Percentiles rank a stretch among this genome's conserved stretches.
Evolutionary conservation across 2,113 vertebrate genomes (phyloP).

Genomic region (Marcusenius ussheri): DNA sequence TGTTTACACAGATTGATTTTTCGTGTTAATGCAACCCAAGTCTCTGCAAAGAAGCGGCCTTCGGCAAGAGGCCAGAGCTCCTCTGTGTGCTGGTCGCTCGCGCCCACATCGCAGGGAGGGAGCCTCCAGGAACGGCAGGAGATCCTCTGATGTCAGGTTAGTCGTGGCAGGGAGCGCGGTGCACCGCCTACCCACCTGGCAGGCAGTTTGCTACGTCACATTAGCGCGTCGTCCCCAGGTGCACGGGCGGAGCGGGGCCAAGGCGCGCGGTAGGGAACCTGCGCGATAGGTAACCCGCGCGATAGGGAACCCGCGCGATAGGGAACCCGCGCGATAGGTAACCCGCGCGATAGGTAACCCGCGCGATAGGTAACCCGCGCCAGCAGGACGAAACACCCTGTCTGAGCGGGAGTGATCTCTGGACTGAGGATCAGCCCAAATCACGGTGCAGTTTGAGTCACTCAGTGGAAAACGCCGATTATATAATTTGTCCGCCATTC

Average conservation of each 20-base stretch:
- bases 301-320: conserved; percentile 24
- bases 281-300: too few species aligned
- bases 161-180: neutral
- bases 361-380: conserved; percentile 42
- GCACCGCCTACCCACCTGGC: conserved; percentile 38
- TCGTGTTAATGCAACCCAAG: neutral
- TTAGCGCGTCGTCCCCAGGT: conserved; percentile 43
- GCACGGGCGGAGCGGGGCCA: conserved; percentile 30
- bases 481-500: conserved; percentile 30
- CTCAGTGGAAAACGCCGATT: conserved; percentile 30
- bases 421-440: conserved; percentile 28
- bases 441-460: conserved; percentile 29
- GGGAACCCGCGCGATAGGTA: too few species aligned
- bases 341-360: too few species aligned
- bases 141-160: too few species aligned
- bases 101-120: too few species aligned
- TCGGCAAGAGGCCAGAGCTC: neutral
- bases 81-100: neutral
- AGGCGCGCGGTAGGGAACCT: conserved; percentile 24
- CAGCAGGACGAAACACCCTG: conserved; percentile 36
- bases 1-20: neutral
- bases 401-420: conserved; percentile 29
- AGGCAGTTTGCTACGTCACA: conserved; percentile 42
- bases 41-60: neutral
- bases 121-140: too few species aligned